phyloP scores from a whole-genome alignment of 2,113 vertebrate species.

The Pelusios castaneus region DNA sequence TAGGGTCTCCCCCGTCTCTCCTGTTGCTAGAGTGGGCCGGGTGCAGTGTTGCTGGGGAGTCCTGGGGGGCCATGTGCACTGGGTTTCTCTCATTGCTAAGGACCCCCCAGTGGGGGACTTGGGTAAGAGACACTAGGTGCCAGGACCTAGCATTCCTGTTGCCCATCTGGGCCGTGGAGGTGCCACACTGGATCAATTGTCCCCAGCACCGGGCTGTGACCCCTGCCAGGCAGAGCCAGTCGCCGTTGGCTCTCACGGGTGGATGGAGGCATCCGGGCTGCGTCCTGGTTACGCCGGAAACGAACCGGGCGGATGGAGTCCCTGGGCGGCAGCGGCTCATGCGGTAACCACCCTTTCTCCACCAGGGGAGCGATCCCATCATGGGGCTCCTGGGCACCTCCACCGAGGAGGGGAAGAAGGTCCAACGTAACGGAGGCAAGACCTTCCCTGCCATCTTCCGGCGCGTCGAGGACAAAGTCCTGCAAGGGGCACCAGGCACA shows the following conservation, averaged over 20 bases:
- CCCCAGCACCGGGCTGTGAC: background rate
- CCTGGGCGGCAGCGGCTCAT: accelerated
- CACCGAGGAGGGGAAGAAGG: slow-evolving; percentile 94
- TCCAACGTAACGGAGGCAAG: slow-evolving; percentile 87
- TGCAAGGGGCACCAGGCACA: background rate
- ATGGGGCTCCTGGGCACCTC: slow-evolving; percentile 82
- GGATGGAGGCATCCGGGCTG: background rate
- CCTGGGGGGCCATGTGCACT: too few relatives aligned
- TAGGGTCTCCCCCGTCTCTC: background rate
- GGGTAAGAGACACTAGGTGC: too few relatives aligned
- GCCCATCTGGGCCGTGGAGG: background rate
- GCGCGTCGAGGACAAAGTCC: slow-evolving; percentile 74
- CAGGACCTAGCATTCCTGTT: background rate
- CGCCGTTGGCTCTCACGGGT: background rate
- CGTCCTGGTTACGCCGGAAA: too few relatives aligned
- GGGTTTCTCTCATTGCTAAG: too few relatives aligned
- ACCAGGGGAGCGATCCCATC: slow-evolving; percentile 84
- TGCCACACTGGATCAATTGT: background rate
- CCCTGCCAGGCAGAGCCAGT: background rate
- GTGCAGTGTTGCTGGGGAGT: background rate
- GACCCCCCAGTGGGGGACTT: too few relatives aligned
- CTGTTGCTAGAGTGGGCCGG: background rate
- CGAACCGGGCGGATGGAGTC: background rate
- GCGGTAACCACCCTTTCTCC: background rate
- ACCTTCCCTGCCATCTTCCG: slow-evolving; percentile 89